A percentile compares a stretch with the other conserved stretches of the same genome.
Conservation (phyloP, 2,113 vertebrate genomes). For the Atlantisia rogersi region DNA sequence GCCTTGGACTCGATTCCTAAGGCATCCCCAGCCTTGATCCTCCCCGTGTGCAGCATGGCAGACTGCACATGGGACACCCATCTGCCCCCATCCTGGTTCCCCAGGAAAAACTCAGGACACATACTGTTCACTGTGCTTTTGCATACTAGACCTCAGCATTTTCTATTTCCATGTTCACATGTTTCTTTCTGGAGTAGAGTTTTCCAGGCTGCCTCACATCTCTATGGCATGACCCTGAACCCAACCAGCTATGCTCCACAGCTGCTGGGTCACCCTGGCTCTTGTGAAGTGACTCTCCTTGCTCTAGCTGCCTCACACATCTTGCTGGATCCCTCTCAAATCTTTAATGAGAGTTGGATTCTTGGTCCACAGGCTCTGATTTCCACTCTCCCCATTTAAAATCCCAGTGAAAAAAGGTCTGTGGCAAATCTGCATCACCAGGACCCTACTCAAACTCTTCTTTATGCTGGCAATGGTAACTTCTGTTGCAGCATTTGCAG, state of each 20-base stretch:
- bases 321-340: not conserved
- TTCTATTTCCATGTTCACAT: not conserved
- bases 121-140: not conserved
- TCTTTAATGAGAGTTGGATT: not conserved
- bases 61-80: not conserved
- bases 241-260: not conserved
- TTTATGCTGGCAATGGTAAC: not conserved
- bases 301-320: not conserved
- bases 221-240: not conserved
- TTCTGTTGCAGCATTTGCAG: not conserved
- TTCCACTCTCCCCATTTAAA: not conserved
- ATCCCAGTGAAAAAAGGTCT: not conserved
- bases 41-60: not conserved
- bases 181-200: not conserved
- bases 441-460: not conserved
- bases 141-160: not conserved
- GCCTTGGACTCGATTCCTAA: constrained; percentile 16
- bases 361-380: not conserved
- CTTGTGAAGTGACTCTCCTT: not conserved
- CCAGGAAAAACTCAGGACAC: not conserved
- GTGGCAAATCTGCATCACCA: not conserved
- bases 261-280: not conserved
- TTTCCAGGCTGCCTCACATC: not conserved
- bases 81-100: not conserved
- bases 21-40: constrained; percentile 18